Base-by-base conservation (phyloP, 2,113 vertebrate species). In the Megaleporinus macrocephalus region DNA sequence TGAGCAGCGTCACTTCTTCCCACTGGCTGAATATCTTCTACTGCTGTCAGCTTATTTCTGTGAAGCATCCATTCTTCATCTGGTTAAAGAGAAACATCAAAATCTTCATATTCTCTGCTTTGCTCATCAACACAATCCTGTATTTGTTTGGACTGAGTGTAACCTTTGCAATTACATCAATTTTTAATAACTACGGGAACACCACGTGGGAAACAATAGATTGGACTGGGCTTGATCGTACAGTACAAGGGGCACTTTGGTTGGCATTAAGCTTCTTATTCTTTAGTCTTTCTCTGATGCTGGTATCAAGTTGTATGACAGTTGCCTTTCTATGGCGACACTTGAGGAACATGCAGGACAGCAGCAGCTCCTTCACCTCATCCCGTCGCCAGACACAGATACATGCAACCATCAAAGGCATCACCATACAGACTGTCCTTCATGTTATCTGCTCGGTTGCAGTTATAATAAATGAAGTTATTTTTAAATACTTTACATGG, bases 81-180 rank as follows among this genome's bases (percentile, higher is more conserved):
- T 90, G 86, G 83, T 29, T 90, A 7, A 91, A 87, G 81, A 90
- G 20, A 47, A 89, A 89, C 82, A 85, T 90, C 29, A 84, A 68
- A 62, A 10, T 63, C 9, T 1, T 86, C 36, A 86, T 88, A 2
- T 90, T 66, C 49, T 6, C 18, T 4, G 29, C 4, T 72, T 49
- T 87, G 66, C 0, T 83, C 57, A 14, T 78, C 3, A 61, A 82
- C 0, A 5, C 5, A 30, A 14, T 55, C 0, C 0, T 87, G 11
- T 76, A 70, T 62, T n/a, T 78, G 0, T 29, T 4, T 76, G 57
- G 26, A 36, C 53, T 82, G n/a, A 26, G 51, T 30, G 16, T 81
- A 10, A 44, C 41, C 4, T 44, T 44, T 44, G 41, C 41, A 5
- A 10, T 10, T 7, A 7, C 9, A 1, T 44, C 41, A 44, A 44